Evolutionary conservation across 2,113 vertebrate genomes (phyloP).

Genomic region (Candoia aspera): DNA sequence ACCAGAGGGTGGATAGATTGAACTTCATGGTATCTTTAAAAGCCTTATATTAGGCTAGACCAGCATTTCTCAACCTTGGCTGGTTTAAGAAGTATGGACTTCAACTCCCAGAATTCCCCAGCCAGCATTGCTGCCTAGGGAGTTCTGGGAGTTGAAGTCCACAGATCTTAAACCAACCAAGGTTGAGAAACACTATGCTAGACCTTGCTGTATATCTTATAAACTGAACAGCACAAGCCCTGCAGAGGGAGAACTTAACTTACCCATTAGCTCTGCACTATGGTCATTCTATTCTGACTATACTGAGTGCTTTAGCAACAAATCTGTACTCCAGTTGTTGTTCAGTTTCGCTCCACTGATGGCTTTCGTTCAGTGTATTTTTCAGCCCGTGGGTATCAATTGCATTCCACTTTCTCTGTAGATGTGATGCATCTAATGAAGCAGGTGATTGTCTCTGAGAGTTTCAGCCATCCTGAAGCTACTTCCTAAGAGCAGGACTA

Average conservation of each 20-base stretch:
- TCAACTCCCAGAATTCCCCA: too few relatives aligned
- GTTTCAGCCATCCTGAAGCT: neutral
- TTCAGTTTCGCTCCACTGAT: constrained; percentile 3
- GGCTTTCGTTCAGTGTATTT: constrained; percentile 11
- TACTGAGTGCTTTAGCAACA: constrained; percentile 12
- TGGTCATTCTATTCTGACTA: constrained; percentile 11
- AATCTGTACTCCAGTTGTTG: constrained; percentile 17
- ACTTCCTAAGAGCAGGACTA: neutral
- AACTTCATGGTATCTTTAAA: neutral
- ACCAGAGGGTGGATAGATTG: neutral
- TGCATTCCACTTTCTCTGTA: neutral
- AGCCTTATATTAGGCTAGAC: neutral
- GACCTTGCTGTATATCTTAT: neutral
- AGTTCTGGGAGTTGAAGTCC: too few relatives aligned
- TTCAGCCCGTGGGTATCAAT: constrained; percentile 1
- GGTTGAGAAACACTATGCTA: too few relatives aligned
- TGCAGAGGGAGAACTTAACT: neutral
- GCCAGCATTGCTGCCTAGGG: too few relatives aligned
- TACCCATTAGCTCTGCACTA: constrained; percentile 17
- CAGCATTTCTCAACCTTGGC: too few relatives aligned
- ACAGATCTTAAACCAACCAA: too few relatives aligned
- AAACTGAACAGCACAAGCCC: neutral
- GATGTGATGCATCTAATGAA: constrained; percentile 16
- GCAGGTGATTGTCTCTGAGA: constrained; percentile 4
- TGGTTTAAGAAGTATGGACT: too few relatives aligned